A percentile compares a stretch with the other conserved stretches of the same genome.
phyloP scores from a whole-genome alignment of 1,140 invertebrate species.

The Drosophila hydei region DNA sequence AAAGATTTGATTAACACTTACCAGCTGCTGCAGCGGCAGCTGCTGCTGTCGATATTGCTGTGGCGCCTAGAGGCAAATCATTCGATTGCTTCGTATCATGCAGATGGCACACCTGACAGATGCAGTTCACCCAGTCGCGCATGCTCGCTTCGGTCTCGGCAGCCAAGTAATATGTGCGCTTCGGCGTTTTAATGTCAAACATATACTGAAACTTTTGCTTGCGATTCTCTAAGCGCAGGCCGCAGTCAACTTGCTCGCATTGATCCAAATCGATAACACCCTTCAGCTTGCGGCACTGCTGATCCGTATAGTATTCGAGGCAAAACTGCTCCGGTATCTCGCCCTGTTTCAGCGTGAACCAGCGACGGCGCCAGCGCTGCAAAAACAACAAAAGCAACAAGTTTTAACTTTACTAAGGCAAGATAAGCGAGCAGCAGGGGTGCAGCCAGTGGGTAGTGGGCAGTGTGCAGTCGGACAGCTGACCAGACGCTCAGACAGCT shows the following conservation, averaged over 20 bases:
- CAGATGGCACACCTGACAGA: constrained; percentile 96
- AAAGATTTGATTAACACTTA: not conserved
- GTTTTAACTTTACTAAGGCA: constrained; percentile 19
- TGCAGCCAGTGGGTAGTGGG: constrained; percentile 2
- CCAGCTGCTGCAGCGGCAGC: constrained; percentile 9
- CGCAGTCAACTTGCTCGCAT: constrained; percentile 97
- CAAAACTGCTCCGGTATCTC: constrained; percentile 96
- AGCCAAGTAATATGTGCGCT: constrained; percentile 95
- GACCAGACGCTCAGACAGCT: not conserved
- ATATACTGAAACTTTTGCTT: constrained; percentile 93
- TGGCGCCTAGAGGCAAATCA: constrained; percentile 60
- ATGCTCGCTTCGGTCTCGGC: constrained; percentile 95
- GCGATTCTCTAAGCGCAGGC: constrained; percentile 91
- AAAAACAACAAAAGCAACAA: constrained; percentile 69
- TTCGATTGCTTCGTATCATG: constrained; percentile 85
- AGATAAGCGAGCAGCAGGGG: constrained; percentile 17
- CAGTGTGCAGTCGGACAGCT: constrained; percentile 3
- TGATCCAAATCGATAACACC: constrained; percentile 97
- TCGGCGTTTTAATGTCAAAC: constrained; percentile 95
- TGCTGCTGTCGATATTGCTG: constrained; percentile 21
- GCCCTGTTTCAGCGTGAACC: constrained; percentile 95
- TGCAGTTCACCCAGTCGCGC: constrained; percentile 97
- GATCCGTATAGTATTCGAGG: constrained; percentile 96
- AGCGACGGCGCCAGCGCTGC: constrained; percentile 96
- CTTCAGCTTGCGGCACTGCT: constrained; percentile 93